A percentile compares a stretch with the other conserved stretches of the same genome.
Evolutionary conservation across 2,888 invertebrate species (phyloP).

Genomic region (Volucella zonaria): DNA sequence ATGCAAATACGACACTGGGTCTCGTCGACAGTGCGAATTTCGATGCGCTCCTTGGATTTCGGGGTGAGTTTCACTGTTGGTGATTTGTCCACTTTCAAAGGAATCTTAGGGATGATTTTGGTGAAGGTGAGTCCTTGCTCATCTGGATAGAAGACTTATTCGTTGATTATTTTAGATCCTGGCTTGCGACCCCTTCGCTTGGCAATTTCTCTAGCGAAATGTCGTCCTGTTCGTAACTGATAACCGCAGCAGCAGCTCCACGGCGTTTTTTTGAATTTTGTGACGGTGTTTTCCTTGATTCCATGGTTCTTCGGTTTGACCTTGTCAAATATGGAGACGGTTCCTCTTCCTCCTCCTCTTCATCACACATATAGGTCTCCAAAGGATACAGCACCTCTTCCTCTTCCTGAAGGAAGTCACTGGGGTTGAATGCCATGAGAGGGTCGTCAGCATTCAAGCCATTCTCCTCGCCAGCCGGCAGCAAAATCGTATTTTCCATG

Average conservation of each 20-base stretch:
- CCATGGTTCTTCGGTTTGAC: neutral
- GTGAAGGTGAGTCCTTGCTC: constrained; percentile 29
- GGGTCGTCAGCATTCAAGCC: constrained; percentile 63
- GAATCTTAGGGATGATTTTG: constrained; percentile 4
- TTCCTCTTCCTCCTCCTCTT: constrained; percentile 6
- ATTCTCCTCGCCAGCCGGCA: constrained; percentile 63
- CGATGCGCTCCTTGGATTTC: constrained; percentile 70
- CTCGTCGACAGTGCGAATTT: constrained; percentile 78
- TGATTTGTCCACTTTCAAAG: neutral
- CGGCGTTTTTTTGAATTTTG: constrained; percentile 75
- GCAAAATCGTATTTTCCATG: constrained; percentile 64
- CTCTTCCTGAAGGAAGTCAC: constrained; percentile 66
- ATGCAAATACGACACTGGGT: constrained; percentile 82
- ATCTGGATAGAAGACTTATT: constrained; percentile 53
- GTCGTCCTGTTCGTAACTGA: constrained; percentile 48
- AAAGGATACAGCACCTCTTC: constrained; percentile 65
- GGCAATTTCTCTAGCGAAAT: constrained; percentile 29
- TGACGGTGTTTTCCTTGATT: constrained; percentile 38
- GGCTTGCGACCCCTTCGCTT: constrained; percentile 65
- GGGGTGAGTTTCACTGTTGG: too few species aligned
- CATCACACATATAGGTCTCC: constrained; percentile 27
- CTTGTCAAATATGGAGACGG: neutral
- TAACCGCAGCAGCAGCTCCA: constrained; percentile 26
- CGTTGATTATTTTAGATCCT: constrained; percentile 64
- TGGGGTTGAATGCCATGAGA: constrained; percentile 52